These are phyloP conservation scores for Streptopelia turtur DNA, from an alignment of 2,797 vertebrate species.

Conservation along the genomic window DNA sequence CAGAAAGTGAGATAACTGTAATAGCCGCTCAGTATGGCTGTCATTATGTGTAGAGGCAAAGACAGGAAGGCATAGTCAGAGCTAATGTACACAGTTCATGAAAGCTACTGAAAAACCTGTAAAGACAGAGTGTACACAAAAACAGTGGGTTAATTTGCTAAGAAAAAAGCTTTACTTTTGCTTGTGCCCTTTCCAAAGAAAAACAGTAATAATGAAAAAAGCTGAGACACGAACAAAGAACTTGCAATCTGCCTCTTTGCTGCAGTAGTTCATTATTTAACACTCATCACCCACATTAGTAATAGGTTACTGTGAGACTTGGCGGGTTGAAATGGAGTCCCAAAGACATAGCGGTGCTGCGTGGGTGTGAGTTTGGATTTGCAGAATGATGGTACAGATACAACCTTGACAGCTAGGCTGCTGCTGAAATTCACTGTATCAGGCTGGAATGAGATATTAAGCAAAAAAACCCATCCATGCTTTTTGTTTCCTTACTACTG, in stretches of 20 bases:
- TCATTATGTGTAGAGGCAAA: conserved; percentile 23
- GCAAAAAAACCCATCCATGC: neutral
- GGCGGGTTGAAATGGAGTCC: conserved; percentile 43
- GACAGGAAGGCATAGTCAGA: conserved; percentile 22
- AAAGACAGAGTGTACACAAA: conserved; percentile 13
- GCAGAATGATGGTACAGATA: conserved; percentile 39
- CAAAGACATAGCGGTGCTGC: neutral
- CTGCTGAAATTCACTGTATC: conserved; percentile 32
- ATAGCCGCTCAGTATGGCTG: conserved; percentile 25
- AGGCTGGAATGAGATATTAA: neutral
- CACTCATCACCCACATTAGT: conserved; percentile 25
- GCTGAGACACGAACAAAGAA: neutral
- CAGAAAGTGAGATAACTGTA: conserved; percentile 54
- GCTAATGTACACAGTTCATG: conserved; percentile 33
- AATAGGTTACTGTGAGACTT: conserved; percentile 23
- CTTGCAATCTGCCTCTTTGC: neutral
- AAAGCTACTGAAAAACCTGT: conserved; percentile 49
- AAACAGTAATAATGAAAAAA: conserved; percentile 20
- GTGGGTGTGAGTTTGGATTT: conserved; percentile 61
- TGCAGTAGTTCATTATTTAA: conserved; percentile 46
- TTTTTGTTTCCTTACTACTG: neutral
- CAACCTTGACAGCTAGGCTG: conserved; percentile 33
- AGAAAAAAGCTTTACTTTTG: neutral
- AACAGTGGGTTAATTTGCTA: conserved; percentile 47
- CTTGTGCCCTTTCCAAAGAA: neutral